Conservation (phyloP, 92 coral and sea anemone genomes). For the Porites divaricata region DNA sequence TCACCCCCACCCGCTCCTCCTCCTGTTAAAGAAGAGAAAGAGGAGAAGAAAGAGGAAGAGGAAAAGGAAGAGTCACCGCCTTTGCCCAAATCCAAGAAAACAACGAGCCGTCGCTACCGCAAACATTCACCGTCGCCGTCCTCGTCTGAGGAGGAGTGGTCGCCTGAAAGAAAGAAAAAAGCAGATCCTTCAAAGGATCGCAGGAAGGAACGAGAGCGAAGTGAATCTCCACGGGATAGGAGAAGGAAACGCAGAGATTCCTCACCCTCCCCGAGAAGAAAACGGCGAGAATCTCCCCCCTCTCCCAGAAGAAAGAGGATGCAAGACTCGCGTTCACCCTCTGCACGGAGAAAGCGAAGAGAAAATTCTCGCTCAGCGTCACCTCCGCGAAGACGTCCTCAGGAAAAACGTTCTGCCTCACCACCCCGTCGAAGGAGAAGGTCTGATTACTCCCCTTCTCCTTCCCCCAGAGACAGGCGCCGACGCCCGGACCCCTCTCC, state of each 20-base stretch:
- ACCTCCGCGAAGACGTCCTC: constrained; percentile 51
- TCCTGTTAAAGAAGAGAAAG: constrained; percentile 52
- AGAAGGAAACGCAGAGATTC: constrained; percentile 44
- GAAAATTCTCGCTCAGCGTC: constrained; percentile 62
- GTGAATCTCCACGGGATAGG: constrained; percentile 54
- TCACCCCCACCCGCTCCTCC: constrained; percentile 76
- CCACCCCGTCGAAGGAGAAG: constrained; percentile 64
- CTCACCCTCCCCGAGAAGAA: constrained; percentile 57
- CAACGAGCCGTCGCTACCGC: constrained; percentile 91
- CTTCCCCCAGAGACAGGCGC: constrained; percentile 70
- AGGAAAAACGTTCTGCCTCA: constrained; percentile 49
- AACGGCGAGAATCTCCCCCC: constrained; percentile 53
- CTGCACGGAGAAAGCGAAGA: constrained; percentile 64
- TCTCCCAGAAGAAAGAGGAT: constrained; percentile 47
- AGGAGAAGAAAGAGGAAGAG: constrained; percentile 63
- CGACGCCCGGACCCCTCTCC: constrained; percentile 76
- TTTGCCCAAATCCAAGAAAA: constrained; percentile 84
- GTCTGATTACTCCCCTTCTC: constrained; percentile 54
- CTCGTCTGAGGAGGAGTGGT: constrained; percentile 84
- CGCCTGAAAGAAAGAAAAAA: constrained; percentile 74
- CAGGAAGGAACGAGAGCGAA: constrained; percentile 54
- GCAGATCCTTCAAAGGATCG: constrained; percentile 55
- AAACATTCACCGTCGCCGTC: constrained; percentile 81
- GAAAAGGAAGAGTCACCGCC: constrained; percentile 73
- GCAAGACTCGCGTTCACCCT: constrained; percentile 44